Conservation (phyloP, 2,888 invertebrate genomes). For the Pyrocoelia pectoralis region DNA sequence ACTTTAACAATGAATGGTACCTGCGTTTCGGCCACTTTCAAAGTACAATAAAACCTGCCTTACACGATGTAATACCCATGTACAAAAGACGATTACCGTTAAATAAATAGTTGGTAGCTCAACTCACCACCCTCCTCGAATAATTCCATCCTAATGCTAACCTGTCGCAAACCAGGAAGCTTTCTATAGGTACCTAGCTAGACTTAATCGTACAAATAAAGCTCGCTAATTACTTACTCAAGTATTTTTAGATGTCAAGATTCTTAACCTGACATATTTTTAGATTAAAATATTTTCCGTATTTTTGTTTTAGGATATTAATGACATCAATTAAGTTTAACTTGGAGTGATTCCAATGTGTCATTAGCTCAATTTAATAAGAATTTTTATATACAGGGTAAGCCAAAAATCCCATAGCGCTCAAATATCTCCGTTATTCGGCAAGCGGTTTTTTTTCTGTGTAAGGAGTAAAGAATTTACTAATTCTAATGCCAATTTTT, state of each 20-base stretch:
- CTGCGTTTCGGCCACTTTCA: not conserved
- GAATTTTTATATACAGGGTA: no score
- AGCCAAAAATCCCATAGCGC: no score
- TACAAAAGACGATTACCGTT: constrained; percentile 8
- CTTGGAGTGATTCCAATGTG: no score
- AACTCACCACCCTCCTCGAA: not conserved
- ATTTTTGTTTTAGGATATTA: no score
- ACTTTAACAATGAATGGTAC: constrained; percentile 14
- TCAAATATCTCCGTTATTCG: no score
- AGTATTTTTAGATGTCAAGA: not conserved
- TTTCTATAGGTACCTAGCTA: not conserved
- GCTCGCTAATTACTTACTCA: not conserved
- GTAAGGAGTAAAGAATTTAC: no score
- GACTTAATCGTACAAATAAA: not conserved
- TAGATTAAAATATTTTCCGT: not conserved
- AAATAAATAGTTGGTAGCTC: not conserved
- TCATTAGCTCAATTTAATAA: no score
- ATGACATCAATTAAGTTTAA: no score
- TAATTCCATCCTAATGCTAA: constrained; percentile 21
- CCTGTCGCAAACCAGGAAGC: not conserved
- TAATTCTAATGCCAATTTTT: no score
- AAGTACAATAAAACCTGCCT: constrained; percentile 13
- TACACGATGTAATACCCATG: not conserved
- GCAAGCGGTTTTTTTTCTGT: no score
- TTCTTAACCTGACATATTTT: not conserved